phyloP scores from a whole-genome alignment of 2,113 vertebrate genomes.

The Vireo altiloquus region DNA sequence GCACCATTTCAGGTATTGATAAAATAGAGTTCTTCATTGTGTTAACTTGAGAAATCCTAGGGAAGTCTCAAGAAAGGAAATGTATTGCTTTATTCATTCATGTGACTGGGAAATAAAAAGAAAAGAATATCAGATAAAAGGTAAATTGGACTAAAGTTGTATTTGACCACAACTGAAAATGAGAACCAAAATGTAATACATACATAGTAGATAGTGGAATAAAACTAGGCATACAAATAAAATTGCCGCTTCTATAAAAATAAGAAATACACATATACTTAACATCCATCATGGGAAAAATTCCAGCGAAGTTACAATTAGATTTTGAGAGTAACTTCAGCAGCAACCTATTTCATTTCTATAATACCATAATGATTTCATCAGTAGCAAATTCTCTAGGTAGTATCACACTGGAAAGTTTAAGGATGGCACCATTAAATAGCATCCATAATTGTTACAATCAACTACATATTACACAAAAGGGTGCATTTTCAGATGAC shows the following conservation, averaged over 20 bases:
- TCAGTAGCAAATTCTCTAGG: constrained; percentile 36
- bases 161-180: background rate
- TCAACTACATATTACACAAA: constrained; percentile 20
- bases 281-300: constrained; percentile 31
- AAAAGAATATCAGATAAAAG: background rate
- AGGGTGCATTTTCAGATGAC: constrained; percentile 5
- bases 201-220: background rate
- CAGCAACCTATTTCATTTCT: constrained; percentile 40
- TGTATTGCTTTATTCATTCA: background rate
- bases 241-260: background rate
- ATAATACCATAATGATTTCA: constrained; percentile 32
- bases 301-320: constrained; percentile 10
- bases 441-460: constrained; percentile 23
- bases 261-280: background rate
- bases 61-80: background rate
- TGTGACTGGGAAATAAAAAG: background rate
- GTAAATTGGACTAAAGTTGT: background rate
- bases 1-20: background rate
- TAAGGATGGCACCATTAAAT: constrained; percentile 36
- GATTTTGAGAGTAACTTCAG: constrained; percentile 36
- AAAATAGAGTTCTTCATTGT: background rate
- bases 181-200: background rate
- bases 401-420: constrained; percentile 19
- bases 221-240: constrained; percentile 16
- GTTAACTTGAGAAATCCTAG: background rate